Evolutionary conservation across 1,140 invertebrate species (phyloP).

Genomic region (Drosophila biarmipes): DNA sequence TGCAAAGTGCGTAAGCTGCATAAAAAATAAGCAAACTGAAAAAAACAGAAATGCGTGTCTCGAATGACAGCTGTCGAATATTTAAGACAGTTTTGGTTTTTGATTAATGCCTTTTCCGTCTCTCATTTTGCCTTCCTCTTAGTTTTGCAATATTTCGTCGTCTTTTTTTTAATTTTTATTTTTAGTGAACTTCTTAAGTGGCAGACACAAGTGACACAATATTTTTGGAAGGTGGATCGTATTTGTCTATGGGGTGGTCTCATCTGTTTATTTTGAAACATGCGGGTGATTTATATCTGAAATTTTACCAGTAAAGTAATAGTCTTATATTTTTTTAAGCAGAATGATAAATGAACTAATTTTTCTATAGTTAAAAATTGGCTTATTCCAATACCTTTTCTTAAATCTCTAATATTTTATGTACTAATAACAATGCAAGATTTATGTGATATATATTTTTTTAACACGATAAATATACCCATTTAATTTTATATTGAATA

Average conservation of each 20-base stretch:
- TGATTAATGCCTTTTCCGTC: conserved; percentile 65
- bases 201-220: conserved; percentile 45
- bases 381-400: no score
- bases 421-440: no score
- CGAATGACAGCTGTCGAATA: conserved; percentile 76
- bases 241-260: conserved; percentile 10
- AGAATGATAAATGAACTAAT: no score
- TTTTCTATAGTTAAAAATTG: not conserved
- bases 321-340: not conserved
- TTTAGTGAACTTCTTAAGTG: conserved; percentile 20
- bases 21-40: conserved; percentile 1
- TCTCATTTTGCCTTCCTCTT: conserved; percentile 23
- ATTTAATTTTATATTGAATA: no score
- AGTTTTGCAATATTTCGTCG: conserved; percentile 61
- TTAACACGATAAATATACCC: no score
- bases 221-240: conserved; percentile 7
- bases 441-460: no score
- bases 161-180: conserved; percentile 24
- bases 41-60: conserved; percentile 58
- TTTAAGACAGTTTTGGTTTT: conserved; percentile 46
- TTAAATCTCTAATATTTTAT: no score
- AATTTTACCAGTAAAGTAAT: not conserved
- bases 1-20: conserved; percentile 77
- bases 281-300: not conserved
- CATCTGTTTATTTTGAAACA: conserved; percentile 2